A percentile compares a stretch with the other conserved stretches of the same genome.
Conservation (phyloP, 2,113 vertebrate species). For the Galeopterus variegatus region DNA sequence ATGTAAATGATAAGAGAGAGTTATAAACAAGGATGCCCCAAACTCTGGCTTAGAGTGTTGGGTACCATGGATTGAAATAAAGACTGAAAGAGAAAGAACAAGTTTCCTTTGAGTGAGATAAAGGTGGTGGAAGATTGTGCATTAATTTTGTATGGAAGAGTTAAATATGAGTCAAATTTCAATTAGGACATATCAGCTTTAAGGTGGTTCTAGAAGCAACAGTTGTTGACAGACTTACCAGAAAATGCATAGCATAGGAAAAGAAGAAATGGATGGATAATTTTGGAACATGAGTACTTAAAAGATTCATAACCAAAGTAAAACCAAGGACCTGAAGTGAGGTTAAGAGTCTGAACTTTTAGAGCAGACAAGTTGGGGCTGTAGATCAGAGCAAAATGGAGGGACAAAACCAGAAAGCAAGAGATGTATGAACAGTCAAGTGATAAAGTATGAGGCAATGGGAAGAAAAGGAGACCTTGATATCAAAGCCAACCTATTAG, state of each 20-base stretch:
- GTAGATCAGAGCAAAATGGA: neutral
- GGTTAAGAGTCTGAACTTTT: neutral
- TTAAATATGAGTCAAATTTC: neutral
- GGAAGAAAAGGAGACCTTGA: neutral
- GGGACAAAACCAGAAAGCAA: neutral
- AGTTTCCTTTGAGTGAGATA: neutral
- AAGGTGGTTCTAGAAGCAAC: neutral
- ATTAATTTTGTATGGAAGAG: neutral
- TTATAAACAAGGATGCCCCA: neutral
- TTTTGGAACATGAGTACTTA: neutral
- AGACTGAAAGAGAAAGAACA: neutral
- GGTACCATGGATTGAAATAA: neutral
- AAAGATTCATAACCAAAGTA: neutral
- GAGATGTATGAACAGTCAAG: neutral
- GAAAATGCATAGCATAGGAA: rapidly evolving
- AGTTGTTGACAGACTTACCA: neutral
- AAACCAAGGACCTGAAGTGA: neutral
- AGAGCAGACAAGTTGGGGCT: neutral
- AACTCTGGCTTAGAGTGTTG: neutral
- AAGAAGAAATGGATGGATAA: neutral
- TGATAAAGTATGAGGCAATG: neutral
- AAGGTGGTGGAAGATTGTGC: neutral
- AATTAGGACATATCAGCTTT: neutral
- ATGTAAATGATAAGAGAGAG: neutral
- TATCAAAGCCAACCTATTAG: neutral